A percentile compares a stretch with the other conserved stretches of the same genome.
phyloP scores from a whole-genome alignment of 2,113 vertebrate genomes.

The Pipa parva region DNA sequence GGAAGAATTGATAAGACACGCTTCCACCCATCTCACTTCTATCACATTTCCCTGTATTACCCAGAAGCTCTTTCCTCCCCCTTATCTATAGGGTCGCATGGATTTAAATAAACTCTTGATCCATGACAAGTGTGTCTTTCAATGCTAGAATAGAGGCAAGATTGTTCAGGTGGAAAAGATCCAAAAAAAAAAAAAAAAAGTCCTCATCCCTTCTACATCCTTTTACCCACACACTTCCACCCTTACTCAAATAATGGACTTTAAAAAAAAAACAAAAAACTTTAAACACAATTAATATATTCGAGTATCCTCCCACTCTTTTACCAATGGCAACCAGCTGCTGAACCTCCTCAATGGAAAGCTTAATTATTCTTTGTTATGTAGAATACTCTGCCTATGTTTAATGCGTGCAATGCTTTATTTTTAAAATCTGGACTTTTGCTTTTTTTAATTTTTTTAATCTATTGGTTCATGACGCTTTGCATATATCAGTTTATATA shows the following conservation, averaged over 20 bases:
- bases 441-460: no score
- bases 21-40: constrained; percentile 42
- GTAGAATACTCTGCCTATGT: constrained; percentile 82
- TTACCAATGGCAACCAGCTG: constrained; percentile 90
- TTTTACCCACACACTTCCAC: constrained; percentile 40
- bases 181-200: constrained; percentile 53
- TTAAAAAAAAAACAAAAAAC: constrained; percentile 57
- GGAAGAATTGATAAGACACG: constrained; percentile 42
- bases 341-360: constrained; percentile 79
- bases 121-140: constrained; percentile 41
- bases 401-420: constrained; percentile 72
- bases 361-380: constrained; percentile 98
- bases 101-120: constrained; percentile 32
- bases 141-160: constrained; percentile 36
- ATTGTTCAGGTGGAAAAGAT: constrained; percentile 51
- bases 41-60: constrained; percentile 20
- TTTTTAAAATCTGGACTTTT: constrained; percentile 61
- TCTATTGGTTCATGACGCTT: no score
- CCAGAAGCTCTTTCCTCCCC: constrained; percentile 14
- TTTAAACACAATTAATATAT: constrained; percentile 68
- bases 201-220: constrained; percentile 40
- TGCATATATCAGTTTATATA: no score
- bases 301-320: constrained; percentile 68
- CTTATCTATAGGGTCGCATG: constrained; percentile 16
- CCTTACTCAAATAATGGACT: constrained; percentile 39